Base-by-base conservation (phyloP, 35 echinoderm and acorn worm species). In the Chiridota heheva region DNA sequence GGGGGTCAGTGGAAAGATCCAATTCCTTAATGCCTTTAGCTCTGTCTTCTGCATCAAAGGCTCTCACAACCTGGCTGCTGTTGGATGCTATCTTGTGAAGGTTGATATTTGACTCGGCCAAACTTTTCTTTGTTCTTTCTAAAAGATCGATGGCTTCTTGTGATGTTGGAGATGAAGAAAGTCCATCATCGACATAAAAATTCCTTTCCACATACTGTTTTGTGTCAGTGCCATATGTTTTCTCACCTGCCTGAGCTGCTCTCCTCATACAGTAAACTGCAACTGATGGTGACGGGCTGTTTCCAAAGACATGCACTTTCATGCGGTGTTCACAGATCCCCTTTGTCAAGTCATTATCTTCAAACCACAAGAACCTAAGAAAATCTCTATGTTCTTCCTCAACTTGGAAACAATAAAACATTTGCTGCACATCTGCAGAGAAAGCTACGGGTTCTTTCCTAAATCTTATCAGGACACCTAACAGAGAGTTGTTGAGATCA, bases 161-260 rank as follows among this genome's bases (percentile, higher is more conserved):
- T 16, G 42, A 4, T 7, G 46, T 86, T 5, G 82, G 42, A 5
- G 74, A 40, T 4, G 89, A 85, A 35, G 43, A 46, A 1, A 91
- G 74, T 2, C 89, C 82, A 41, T 86, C 89, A 57, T 92, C 90
- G 8, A 92, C 90, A 58, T 92, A 92, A 46, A 92, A 92, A 45
- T 92, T 56, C 17, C 42, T 33, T 17, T 63, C 35, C 1, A 86
- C 47, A 36, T 65, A 92, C 1, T 63, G 17, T 62, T 47, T 79
- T 26, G 76, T 67, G 36, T 84, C 82, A 28, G 49, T 47, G 35
- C 74, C 89, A 81, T 51, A 64, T 32, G 20, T 42, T 1, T 63
- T 43, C 51, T 81, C 62, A 16, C 47, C 65, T 3, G 81, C 82
- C 22, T 36, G 29, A 25, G 89, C 73, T 12, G 63, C 64, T 44